phyloP scores from a whole-genome alignment of 2,113 vertebrate genomes.

The Chaetodon trifascialis region DNA sequence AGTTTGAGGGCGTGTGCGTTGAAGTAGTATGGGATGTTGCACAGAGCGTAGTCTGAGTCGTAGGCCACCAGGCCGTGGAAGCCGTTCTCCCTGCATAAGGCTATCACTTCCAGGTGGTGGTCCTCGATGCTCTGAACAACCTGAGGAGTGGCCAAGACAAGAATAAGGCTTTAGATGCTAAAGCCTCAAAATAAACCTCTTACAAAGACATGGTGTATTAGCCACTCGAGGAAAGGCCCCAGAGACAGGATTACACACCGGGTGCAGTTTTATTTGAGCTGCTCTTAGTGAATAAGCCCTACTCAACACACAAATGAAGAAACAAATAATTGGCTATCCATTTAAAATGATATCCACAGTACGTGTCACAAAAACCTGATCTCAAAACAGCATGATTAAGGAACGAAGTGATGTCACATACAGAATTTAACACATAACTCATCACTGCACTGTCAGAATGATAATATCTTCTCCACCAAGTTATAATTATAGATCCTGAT shows the following conservation, averaged over 20 bases:
- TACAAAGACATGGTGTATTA: not conserved
- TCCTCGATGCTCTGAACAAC: constrained; percentile 96
- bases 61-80: constrained; percentile 96
- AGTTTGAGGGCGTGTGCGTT: constrained; percentile 96
- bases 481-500: not conserved
- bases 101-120: constrained; percentile 97
- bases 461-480: not conserved
- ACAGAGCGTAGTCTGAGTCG: constrained; percentile 96
- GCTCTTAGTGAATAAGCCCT: not conserved
- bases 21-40: constrained; percentile 97
- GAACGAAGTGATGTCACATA: no score
- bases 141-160: constrained; percentile 73
- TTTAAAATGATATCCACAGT: not conserved
- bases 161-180: not conserved
- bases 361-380: not conserved
- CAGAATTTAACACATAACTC: not conserved
- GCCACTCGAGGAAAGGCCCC: not conserved
- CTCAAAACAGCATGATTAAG: not conserved
- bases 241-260: not conserved
- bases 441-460: not conserved
- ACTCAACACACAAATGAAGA: not conserved
- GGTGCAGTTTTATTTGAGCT: constrained; percentile 10
- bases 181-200: constrained; percentile 23
- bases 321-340: constrained; percentile 1
- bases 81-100: constrained; percentile 93